phyloP scores from a whole-genome alignment of 1,140 invertebrate genomes.

The Lanistes nyassanus region DNA sequence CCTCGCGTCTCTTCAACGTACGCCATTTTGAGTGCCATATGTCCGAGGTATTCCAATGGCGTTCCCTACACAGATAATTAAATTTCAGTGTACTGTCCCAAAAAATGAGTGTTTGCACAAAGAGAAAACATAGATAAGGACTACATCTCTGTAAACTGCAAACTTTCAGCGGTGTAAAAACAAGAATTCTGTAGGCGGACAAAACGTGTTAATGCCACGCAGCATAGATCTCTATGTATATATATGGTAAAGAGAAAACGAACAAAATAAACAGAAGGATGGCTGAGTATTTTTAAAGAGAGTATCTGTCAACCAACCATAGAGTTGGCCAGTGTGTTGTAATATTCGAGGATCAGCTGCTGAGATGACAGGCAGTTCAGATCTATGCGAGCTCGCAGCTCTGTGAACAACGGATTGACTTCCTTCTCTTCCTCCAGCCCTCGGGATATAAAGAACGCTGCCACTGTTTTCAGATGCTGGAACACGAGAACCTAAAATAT shows the following conservation, averaged over 20 bases:
- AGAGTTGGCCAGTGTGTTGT: constrained; percentile 35
- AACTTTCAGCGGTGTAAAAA: too few relatives aligned
- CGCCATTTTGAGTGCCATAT: constrained; percentile 53
- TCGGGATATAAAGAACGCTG: constrained; percentile 46
- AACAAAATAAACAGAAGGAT: not conserved
- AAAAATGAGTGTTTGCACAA: too few relatives aligned
- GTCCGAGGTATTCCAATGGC: constrained; percentile 54
- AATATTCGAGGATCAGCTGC: constrained; percentile 54
- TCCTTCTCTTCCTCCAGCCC: constrained; percentile 40
- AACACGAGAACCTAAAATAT: constrained; percentile 25
- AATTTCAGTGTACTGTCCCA: not conserved
- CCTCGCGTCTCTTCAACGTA: constrained; percentile 58
- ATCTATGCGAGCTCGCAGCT: constrained; percentile 40
- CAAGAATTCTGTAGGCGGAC: too few relatives aligned
- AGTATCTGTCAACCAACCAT: constrained; percentile 35
- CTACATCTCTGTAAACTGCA: too few relatives aligned
- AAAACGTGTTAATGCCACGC: too few relatives aligned
- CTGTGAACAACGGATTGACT: constrained; percentile 28
- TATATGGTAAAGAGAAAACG: too few relatives aligned
- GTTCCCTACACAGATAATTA: constrained; percentile 29
- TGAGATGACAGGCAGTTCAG: constrained; percentile 47
- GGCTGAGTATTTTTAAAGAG: not conserved
- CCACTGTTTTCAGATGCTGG: constrained; percentile 46
- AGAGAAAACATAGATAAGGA: too few relatives aligned
- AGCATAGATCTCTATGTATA: too few relatives aligned